These are phyloP conservation scores for Mesaphorura yosii DNA, from an alignment of 1,140 invertebrate species.

Conservation along the genomic window DNA sequence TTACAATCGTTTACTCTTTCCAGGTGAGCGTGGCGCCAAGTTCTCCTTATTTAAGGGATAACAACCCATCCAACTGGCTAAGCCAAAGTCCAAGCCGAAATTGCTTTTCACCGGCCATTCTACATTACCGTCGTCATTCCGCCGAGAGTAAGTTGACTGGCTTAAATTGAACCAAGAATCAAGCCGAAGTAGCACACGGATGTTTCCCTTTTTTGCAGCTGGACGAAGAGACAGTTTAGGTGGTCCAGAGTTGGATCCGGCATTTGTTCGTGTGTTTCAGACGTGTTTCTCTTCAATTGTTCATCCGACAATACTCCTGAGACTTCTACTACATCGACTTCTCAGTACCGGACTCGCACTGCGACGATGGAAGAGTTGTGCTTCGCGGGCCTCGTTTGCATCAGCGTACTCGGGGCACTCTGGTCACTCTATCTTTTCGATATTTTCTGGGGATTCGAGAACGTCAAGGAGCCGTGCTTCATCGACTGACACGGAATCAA, in stretches of 20 bases:
- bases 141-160: conserved; percentile 30
- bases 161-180: too few relatives aligned
- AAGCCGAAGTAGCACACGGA: too few relatives aligned
- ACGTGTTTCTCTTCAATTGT: conserved; percentile 44
- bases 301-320: conserved; percentile 47
- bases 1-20: neutral
- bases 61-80: conserved; percentile 26
- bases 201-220: conserved; percentile 19
- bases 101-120: conserved; percentile 18
- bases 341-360: conserved; percentile 41
- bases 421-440: conserved; percentile 30
- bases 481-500: conserved; percentile 37
- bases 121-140: conserved; percentile 29
- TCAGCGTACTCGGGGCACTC: conserved; percentile 33
- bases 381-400: conserved; percentile 37
- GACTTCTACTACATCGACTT: conserved; percentile 48
- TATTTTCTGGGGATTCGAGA: conserved; percentile 30
- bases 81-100: conserved; percentile 30
- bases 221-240: conserved; percentile 30
- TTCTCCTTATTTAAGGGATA: conserved; percentile 30
- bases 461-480: conserved; percentile 36
- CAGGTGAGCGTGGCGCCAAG: conserved; percentile 27
- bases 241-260: conserved; percentile 30
- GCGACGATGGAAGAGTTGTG: conserved; percentile 40
- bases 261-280: conserved; percentile 38